These are phyloP conservation scores for Clarias platycephalus DNA, from an alignment of 2,797 vertebrate genomes.

Conservation along the genomic window DNA sequence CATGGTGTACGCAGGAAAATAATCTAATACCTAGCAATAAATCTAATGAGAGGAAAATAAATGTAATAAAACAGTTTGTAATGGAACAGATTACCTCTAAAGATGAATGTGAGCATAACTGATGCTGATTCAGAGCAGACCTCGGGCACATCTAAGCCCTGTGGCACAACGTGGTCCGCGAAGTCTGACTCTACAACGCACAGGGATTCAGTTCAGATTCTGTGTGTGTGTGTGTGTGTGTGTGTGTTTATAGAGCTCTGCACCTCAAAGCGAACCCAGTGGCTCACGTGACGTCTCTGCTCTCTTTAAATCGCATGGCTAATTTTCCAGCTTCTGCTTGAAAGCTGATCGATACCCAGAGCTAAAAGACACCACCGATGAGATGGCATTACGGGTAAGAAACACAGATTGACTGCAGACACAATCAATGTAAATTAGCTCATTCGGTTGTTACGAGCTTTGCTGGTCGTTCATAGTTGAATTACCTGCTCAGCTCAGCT, in stretches of 20 bases:
- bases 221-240: background rate
- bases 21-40: slow-evolving; percentile 38
- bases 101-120: background rate
- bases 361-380: slow-evolving; percentile 36
- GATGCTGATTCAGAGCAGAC: background rate
- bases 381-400: slow-evolving; percentile 64
- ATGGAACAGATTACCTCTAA: background rate
- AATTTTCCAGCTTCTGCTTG: slow-evolving; percentile 39
- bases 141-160: background rate
- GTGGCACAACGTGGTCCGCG: background rate
- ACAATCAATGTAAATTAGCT: slow-evolving; percentile 47
- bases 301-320: slow-evolving; percentile 57
- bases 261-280: slow-evolving; percentile 44
- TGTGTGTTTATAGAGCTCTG: slow-evolving; percentile 17
- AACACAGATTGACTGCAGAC: slow-evolving; percentile 31
- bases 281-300: slow-evolving; percentile 53
- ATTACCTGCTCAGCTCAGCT: slow-evolving; percentile 28
- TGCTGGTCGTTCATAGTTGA: slow-evolving; percentile 41
- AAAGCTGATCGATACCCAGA: slow-evolving; percentile 41
- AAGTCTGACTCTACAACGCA: background rate
- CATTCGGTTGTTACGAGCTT: slow-evolving; percentile 33
- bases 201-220: background rate
- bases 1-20: slow-evolving; percentile 19
- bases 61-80: slow-evolving; percentile 15
- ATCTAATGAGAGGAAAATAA: slow-evolving; percentile 22